Evolutionary conservation across 2,797 vertebrate genomes (phyloP).

Genomic region (Trachurus trachurus): DNA sequence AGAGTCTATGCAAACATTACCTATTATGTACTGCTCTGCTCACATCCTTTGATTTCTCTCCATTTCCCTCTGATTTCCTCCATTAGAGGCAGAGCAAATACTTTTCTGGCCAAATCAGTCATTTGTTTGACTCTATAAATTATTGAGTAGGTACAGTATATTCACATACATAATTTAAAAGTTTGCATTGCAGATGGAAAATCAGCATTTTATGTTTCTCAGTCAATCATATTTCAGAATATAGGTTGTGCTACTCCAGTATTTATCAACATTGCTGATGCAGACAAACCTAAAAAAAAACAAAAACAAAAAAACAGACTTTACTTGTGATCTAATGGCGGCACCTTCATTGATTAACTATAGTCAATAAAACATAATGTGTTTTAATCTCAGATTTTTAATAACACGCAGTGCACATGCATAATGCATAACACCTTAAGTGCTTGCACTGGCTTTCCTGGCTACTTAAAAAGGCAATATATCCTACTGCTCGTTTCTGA

Average conservation of each 20-base stretch:
- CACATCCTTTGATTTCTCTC: conserved; percentile 45
- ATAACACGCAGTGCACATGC: conserved; percentile 37
- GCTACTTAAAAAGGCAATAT: conserved; percentile 9
- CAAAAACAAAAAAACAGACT: not conserved
- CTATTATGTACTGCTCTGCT: conserved; percentile 60
- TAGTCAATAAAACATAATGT: conserved; percentile 19
- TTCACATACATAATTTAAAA: conserved; percentile 68
- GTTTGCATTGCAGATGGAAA: conserved; percentile 42
- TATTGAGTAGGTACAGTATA: conserved; percentile 66
- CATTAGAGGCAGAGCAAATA: conserved; percentile 58
- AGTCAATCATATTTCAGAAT: conserved; percentile 44
- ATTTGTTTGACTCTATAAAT: conserved; percentile 67
- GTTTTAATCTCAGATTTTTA: conserved; percentile 30
- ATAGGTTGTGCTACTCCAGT: not conserved
- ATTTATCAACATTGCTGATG: conserved; percentile 36
- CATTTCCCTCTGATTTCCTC: conserved; percentile 34
- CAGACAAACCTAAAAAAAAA: not conserved
- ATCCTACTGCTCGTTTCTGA: conserved; percentile 43
- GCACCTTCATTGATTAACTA: not conserved
- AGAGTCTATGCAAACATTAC: conserved; percentile 62
- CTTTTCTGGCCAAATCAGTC: conserved; percentile 56
- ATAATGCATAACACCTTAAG: conserved; percentile 60
- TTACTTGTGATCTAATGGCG: not conserved
- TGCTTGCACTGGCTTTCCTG: conserved; percentile 27
- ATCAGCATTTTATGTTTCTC: conserved; percentile 53